Base-by-base conservation (phyloP, 2,113 vertebrate species). In the Anser cygnoides region DNA sequence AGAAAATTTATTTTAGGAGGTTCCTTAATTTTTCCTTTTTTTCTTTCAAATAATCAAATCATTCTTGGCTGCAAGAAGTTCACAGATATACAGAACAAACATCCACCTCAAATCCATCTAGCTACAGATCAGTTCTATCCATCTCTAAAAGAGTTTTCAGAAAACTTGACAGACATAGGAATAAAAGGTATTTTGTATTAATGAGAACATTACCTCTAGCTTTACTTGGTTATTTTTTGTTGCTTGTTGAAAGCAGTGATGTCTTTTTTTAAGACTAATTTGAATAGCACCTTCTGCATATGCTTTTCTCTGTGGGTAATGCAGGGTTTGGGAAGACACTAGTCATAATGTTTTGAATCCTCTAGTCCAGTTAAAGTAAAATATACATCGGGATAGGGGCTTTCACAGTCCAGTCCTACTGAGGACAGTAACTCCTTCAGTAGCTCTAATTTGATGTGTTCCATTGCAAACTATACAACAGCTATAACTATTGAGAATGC, bases 321-420 rank as follows among this genome's bases (percentile, higher is more conserved):
- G 49, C 6, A 55, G 59, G 18, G 35, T 39, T 77, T 10, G 3
- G 46, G 37, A 70, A 71, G 22, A 71, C 11, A 41, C 4, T 12
- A 6, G 5, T 77, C 29, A 35, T 28, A 50, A n/a, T 0, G 0
- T 55, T 68, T 65, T 57, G 10, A n/a, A 75, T 16, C 35, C n/a
- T 87, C 43, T 11, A 65, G 18, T 11, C 21, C n/a, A 75, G 4
- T 61, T 46, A 74, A 22, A 87, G 18, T 68, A 57, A 85, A 92
- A 65, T 15, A 84, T 1, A n/a, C 4, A 72, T 25, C 23, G 23
- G 57, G 37, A 67, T 3, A 33, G 4, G 5, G 41, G 5, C 8
- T 84, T 87, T 89, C 57, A 35, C 3, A 63, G 26, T 37, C 55
- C 57, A 75, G 31, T 29, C 52, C 21, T n/a, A 46, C 15, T 21